A percentile compares a stretch with the other conserved stretches of the same genome.
phyloP scores from a whole-genome alignment of 2,888 invertebrate genomes.

The Cheilosia grossa region DNA sequence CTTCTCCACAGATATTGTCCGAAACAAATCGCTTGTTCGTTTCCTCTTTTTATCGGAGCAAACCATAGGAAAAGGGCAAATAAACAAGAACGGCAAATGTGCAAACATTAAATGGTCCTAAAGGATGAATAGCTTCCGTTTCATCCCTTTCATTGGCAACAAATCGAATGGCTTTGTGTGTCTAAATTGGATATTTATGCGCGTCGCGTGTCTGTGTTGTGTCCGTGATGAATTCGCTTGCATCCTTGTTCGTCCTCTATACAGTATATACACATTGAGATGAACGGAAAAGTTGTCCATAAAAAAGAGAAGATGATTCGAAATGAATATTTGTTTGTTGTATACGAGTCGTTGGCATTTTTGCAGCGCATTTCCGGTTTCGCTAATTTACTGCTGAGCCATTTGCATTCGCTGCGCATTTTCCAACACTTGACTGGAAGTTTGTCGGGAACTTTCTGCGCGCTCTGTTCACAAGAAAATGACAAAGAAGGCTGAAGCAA shows the following conservation, averaged over 20 bases:
- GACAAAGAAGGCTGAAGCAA: background rate
- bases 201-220: constrained; percentile 73
- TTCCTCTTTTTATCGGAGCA: constrained; percentile 46
- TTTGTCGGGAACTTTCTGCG: constrained; percentile 23
- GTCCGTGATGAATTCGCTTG: constrained; percentile 67
- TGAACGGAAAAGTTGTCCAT: constrained; percentile 7
- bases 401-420: constrained; percentile 22
- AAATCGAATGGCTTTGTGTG: constrained; percentile 75
- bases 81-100: constrained; percentile 72
- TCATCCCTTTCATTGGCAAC: constrained; percentile 74
- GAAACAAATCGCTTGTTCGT: constrained; percentile 70
- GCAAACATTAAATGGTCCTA: constrained; percentile 74
- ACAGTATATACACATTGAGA: background rate
- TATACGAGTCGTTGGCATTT: constrained; percentile 40
- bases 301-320: constrained; percentile 4
- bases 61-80: constrained; percentile 62
- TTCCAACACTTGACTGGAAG: constrained; percentile 39
- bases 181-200: constrained; percentile 75
- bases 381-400: constrained; percentile 63
- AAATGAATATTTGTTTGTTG: constrained; percentile 31
- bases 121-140: constrained; percentile 72
- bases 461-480: background rate
- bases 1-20: constrained; percentile 59
- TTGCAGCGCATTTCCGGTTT: constrained; percentile 59
- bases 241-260: constrained; percentile 7